phyloP scores from a whole-genome alignment of 1,140 invertebrate genomes.

The Achatina immaculata region DNA sequence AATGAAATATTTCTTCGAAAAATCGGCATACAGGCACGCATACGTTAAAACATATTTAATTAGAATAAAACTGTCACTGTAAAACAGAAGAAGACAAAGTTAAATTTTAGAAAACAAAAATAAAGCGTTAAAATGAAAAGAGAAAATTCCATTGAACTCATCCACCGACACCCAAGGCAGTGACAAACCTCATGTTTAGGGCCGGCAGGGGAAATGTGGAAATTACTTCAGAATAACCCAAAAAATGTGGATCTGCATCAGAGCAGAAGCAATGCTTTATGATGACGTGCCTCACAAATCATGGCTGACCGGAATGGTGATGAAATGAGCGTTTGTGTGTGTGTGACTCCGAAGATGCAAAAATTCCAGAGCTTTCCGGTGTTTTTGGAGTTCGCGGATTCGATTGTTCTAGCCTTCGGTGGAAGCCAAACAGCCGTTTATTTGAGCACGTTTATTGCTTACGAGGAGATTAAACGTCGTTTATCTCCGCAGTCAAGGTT shows the following conservation, averaged over 20 bases:
- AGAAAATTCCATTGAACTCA: too few relatives aligned
- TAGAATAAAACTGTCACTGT: too few relatives aligned
- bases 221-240: slow-evolving; percentile 16
- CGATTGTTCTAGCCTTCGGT: background rate
- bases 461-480: slow-evolving; percentile 37
- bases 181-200: too few relatives aligned
- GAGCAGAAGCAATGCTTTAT: slow-evolving; percentile 15
- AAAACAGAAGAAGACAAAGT: too few relatives aligned
- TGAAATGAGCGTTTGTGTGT: slow-evolving; percentile 19
- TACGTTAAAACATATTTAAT: too few relatives aligned
- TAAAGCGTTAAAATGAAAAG: too few relatives aligned
- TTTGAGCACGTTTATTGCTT: slow-evolving; percentile 30
- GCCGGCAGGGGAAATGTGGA: background rate
- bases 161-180: too few relatives aligned
- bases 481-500: slow-evolving; percentile 32
- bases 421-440: background rate
- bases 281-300: slow-evolving; percentile 11
- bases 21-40: too few relatives aligned
- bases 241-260: slow-evolving; percentile 16
- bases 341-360: background rate
- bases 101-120: too few relatives aligned
- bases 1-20: too few relatives aligned
- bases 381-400: background rate
- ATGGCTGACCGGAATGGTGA: slow-evolving; percentile 19
- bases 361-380: slow-evolving; percentile 2